Evolutionary conservation across 2,113 vertebrate species (phyloP).

Genomic region (Elgaria multicarinata): DNA sequence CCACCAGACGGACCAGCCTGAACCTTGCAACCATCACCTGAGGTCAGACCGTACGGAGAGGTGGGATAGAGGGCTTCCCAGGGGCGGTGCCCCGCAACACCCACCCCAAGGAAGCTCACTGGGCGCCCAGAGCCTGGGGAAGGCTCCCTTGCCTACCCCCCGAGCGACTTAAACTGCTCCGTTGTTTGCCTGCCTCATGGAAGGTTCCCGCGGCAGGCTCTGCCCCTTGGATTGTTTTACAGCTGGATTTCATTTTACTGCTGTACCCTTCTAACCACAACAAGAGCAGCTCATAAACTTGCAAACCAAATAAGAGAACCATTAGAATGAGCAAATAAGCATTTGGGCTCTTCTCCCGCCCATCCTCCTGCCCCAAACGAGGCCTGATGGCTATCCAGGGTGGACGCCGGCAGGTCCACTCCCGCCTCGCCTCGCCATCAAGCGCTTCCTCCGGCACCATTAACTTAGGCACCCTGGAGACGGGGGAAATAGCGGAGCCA

Average conservation of each 20-base stretch:
- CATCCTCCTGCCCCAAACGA: too few relatives aligned
- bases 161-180: too few relatives aligned
- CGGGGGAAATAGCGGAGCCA: accelerated
- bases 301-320: not conserved
- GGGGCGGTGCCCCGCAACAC: too few relatives aligned
- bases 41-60: not conserved
- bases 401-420: not conserved
- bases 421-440: not conserved
- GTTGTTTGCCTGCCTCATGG: not conserved
- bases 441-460: not conserved
- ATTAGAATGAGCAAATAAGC: too few relatives aligned
- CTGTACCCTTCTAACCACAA: not conserved
- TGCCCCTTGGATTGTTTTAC: too few relatives aligned
- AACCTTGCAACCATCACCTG: not conserved
- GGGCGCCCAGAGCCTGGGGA: too few relatives aligned
- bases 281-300: not conserved
- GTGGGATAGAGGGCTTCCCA: too few relatives aligned
- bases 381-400: not conserved
- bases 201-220: too few relatives aligned
- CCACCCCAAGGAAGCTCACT: not conserved
- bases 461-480: not conserved
- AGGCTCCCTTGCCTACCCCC: too few relatives aligned
- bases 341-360: not conserved
- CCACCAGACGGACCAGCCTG: not conserved
- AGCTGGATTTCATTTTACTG: not conserved